A percentile compares a stretch with the other conserved stretches of the same genome.
Evolutionary conservation across 1,140 invertebrate species (phyloP).

Genomic region (Andrena cerasifolii): DNA sequence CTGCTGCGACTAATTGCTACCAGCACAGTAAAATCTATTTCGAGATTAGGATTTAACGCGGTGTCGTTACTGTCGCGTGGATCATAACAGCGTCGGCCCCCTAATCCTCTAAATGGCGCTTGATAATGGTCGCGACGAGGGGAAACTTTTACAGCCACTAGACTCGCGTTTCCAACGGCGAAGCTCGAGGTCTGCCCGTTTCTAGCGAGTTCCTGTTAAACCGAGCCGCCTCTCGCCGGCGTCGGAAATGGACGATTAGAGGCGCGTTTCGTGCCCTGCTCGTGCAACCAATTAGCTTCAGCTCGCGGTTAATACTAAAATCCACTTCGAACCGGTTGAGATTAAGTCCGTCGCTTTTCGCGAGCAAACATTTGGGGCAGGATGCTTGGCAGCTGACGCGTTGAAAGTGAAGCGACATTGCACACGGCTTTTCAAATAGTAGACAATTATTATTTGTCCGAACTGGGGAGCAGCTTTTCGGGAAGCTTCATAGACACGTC

Average conservation of each 20-base stretch:
- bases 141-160: slow-evolving; percentile 4
- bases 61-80: too few species aligned
- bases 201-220: slow-evolving; percentile 13
- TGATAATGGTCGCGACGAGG: not conserved
- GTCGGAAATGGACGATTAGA: slow-evolving; percentile 50
- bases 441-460: too few species aligned
- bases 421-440: not conserved
- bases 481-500: too few species aligned
- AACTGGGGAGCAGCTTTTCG: too few species aligned
- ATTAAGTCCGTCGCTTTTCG: slow-evolving; percentile 37
- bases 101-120: not conserved
- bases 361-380: slow-evolving; percentile 25
- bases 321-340: slow-evolving; percentile 35
- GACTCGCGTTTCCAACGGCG: not conserved
- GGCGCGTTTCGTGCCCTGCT: slow-evolving; percentile 31
- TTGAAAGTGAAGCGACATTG: not conserved
- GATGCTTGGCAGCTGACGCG: not conserved
- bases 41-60: too few species aligned
- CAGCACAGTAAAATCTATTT: too few species aligned
- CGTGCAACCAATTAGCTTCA: slow-evolving; percentile 43
- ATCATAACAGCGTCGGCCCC: not conserved
- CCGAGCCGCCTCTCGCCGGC: slow-evolving; percentile 7
- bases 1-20: too few species aligned
- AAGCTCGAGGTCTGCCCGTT: not conserved
- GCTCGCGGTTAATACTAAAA: slow-evolving; percentile 39